These are phyloP conservation scores for Muntiacus reevesi DNA, from an alignment of 2,113 vertebrate species.

Conservation along the genomic window DNA sequence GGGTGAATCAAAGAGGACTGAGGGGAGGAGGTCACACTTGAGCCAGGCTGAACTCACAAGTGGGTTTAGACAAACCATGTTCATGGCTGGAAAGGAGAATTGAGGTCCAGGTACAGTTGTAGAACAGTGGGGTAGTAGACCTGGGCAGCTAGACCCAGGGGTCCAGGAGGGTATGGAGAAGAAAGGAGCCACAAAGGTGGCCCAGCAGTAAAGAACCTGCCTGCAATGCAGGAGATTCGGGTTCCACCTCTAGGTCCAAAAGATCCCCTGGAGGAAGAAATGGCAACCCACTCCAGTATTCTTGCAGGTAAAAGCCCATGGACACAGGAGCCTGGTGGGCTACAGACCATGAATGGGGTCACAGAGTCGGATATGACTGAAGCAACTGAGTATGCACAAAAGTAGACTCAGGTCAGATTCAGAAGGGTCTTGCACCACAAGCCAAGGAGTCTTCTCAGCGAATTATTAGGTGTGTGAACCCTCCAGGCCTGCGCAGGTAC, in stretches of 20 bases:
- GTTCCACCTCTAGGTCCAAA: not conserved
- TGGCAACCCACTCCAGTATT: not conserved
- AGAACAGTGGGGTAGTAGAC: not conserved
- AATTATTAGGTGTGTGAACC: not conserved
- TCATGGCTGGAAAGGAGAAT: not conserved
- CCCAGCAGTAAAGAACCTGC: not conserved
- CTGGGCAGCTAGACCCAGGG: not conserved
- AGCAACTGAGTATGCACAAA: not conserved
- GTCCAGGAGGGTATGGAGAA: too few relatives aligned
- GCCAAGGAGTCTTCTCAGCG: too few relatives aligned
- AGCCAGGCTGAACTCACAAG: not conserved
- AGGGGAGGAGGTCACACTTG: not conserved
- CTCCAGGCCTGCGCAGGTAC: not conserved
- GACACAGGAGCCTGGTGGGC: not conserved
- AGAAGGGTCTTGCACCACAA: not conserved
- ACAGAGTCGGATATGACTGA: not conserved
- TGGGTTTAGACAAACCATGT: not conserved
- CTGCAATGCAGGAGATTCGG: not conserved
- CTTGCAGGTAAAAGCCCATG: not conserved
- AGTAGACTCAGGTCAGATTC: not conserved
- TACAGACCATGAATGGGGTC: not conserved
- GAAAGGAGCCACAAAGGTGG: not conserved
- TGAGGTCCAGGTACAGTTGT: rapidly evolving
- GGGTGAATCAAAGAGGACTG: not conserved
- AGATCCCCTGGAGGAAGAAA: not conserved